These are phyloP conservation scores for Oasisia sp. DNA, from an alignment of 2,888 invertebrate genomes.

Conservation along the genomic window DNA sequence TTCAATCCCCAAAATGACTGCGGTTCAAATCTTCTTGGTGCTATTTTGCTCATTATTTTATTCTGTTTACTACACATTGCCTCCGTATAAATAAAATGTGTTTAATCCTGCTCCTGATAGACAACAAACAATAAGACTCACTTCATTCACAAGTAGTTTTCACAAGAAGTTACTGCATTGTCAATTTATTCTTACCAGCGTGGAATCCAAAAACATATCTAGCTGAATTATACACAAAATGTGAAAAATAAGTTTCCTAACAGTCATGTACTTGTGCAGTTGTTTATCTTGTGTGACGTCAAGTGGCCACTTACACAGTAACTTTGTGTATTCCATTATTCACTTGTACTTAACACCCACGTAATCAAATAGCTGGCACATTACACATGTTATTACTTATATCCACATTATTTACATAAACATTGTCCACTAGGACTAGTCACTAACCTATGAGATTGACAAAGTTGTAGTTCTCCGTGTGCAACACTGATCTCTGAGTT, in stretches of 20 bases:
- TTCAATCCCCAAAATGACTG: background rate
- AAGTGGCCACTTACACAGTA: background rate
- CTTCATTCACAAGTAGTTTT: background rate
- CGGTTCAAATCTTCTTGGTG: background rate
- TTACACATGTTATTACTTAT: background rate
- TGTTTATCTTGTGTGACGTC: background rate
- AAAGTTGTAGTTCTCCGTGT: constrained; percentile 47
- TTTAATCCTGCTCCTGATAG: background rate
- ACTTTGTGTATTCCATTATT: background rate
- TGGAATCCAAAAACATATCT: background rate
- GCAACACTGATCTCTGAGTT: constrained; percentile 48
- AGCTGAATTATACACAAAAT: background rate
- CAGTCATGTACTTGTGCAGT: background rate
- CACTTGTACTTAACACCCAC: background rate
- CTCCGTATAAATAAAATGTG: too few relatives aligned
- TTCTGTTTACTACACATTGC: background rate
- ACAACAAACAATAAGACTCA: background rate
- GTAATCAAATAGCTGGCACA: too few relatives aligned
- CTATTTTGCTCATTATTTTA: background rate
- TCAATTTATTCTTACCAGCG: background rate
- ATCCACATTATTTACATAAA: background rate
- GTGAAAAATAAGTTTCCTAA: background rate
- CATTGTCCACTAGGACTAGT: constrained; percentile 6
- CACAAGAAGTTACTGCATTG: background rate
- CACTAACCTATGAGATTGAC: constrained; percentile 53